Percentiles rank a stretch among this genome's conserved stretches.
Conservation (phyloP, 2,797 vertebrate genomes). For the Xiphophorus birchmanni region DNA sequence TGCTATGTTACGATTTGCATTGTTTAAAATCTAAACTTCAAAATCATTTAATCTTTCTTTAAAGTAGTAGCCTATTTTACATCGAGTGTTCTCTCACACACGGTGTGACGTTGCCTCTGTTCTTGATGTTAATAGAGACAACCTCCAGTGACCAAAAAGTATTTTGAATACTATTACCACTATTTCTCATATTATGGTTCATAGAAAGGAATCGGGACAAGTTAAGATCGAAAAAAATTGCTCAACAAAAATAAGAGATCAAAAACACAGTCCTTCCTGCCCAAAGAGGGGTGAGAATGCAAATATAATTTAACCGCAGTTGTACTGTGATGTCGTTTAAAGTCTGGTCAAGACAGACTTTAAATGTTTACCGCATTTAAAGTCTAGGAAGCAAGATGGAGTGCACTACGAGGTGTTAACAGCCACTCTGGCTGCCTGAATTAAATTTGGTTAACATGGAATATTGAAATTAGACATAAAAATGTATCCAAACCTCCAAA, state of each 20-base stretch:
- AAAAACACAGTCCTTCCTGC: background rate
- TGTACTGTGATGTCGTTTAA: background rate
- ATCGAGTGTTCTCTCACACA: background rate
- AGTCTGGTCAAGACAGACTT: too few species aligned
- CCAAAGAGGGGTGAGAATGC: background rate
- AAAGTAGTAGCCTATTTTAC: background rate
- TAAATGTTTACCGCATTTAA: background rate
- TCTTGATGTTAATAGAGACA: background rate
- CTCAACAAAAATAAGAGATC: background rate
- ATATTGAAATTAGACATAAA: conserved; percentile 6
- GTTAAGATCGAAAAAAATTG: background rate
- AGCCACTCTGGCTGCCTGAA: conserved; percentile 32
- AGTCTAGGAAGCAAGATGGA: background rate
- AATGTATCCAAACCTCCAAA: conserved; percentile 8
- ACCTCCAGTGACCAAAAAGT: background rate
- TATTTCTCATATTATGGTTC: background rate
- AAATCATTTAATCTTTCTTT: background rate
- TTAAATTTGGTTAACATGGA: conserved; percentile 48
- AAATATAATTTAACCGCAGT: background rate
- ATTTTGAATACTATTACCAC: background rate
- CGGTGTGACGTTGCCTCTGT: background rate
- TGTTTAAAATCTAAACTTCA: too few species aligned
- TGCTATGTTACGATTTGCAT: background rate
- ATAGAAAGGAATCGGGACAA: background rate
- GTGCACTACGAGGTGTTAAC: conserved; percentile 49